These are phyloP conservation scores for Enteromius unitaeniatus DNA, from an alignment of 2,797 vertebrate genomes.

Conservation along the genomic window DNA sequence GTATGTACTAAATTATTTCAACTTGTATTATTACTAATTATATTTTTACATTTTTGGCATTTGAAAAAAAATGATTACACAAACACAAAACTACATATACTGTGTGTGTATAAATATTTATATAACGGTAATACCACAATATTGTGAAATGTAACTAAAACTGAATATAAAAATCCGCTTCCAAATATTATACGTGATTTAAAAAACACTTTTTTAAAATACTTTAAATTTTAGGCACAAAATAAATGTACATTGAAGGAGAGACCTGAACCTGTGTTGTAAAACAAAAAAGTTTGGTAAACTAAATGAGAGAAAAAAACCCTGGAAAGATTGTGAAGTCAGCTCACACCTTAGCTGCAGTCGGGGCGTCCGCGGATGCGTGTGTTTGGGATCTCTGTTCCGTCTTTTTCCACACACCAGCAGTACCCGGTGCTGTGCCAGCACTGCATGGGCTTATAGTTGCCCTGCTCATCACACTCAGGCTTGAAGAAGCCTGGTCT, in stretches of 20 bases:
- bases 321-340: not conserved
- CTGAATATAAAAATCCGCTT: not conserved
- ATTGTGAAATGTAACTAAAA: not conserved
- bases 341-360: conserved; percentile 63
- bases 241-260: not conserved
- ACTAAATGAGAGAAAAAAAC: not conserved
- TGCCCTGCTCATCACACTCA: conserved; percentile 85
- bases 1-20: not conserved
- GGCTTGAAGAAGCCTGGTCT: conserved; percentile 79
- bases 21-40: too few species aligned
- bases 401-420: conserved; percentile 90
- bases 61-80: not conserved
- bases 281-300: not conserved
- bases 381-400: conserved; percentile 79
- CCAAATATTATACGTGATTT: not conserved
- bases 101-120: too few species aligned
- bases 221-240: not conserved
- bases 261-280: not conserved
- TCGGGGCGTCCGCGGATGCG: conserved; percentile 63
- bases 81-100: not conserved
- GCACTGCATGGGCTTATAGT: conserved; percentile 89
- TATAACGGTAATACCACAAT: too few species aligned
- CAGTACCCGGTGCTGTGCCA: conserved; percentile 84
- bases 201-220: too few species aligned
- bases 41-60: not conserved